Evolutionary conservation across 1,140 invertebrate genomes (phyloP), one percentile per base, ranked within the genome.

Genomic region (Triops cancriformis): DNA sequence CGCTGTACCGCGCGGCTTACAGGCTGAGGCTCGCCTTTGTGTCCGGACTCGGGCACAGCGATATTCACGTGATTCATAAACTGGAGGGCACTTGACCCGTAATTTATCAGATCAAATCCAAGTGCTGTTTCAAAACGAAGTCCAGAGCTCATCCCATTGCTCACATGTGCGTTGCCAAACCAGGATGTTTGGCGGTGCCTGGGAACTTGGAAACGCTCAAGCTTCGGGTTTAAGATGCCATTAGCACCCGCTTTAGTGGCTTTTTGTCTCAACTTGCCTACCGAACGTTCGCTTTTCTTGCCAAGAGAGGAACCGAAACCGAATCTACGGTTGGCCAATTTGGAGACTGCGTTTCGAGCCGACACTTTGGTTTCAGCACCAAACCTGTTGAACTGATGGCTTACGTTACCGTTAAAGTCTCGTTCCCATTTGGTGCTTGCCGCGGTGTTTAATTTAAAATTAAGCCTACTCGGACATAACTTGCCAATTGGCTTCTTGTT

Each of bases 21-120:
- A 37, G n/a, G 73, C 7, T 74, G 10, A 42, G 12, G 28, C 9
- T 76, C 37, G 75, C 75, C 45, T 51, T 51, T 41, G 75, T 51
- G 43, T n/a, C 18, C 45, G 37, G 75, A 10, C 37, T 23, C 31
- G 28, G n/a, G 9, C 26, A 26, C 45, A 23, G 28, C 26, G 43
- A 73, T 74, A 74, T 43, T 45, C 74, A 78, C 73, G 31, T 78
- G 77, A 42, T 72, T 26, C 77, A 14, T 73, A 78, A 74, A 45
- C 37, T 42, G 73, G 64, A 64, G 51, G 51, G 51, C 51, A 64
- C 51, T 64, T 64, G 51, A 64, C 51, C 51, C 51, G 18, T 64
- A 64, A 64, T 64, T 64, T 64, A 64, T 64, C 51, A 64, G 51
- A 64, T 64, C 51, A 64, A 64, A 64, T 64, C 51, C 51, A 64